phyloP scores from a whole-genome alignment of 2,797 vertebrate species.

The Sebastes itinus region DNA sequence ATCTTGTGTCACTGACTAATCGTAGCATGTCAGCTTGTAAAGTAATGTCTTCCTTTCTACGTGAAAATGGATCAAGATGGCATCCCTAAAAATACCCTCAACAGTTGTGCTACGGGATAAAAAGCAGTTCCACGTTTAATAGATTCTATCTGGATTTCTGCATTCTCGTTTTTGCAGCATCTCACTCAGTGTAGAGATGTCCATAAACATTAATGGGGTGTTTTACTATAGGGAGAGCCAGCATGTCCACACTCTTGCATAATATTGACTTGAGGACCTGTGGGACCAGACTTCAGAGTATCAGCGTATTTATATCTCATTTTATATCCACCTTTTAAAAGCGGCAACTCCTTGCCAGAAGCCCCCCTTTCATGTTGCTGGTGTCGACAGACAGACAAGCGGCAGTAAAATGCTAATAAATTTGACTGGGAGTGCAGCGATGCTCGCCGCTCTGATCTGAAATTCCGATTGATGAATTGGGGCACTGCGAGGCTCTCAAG shows the following conservation, averaged over 20 bases:
- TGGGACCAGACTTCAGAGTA: constrained; percentile 59
- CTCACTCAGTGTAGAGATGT: constrained; percentile 28
- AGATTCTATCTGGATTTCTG: constrained; percentile 19
- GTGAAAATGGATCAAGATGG: constrained; percentile 11
- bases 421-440: constrained; percentile 63
- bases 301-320: constrained; percentile 65
- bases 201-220: constrained; percentile 52
- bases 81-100: constrained; percentile 21
- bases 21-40: constrained; percentile 7
- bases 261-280: constrained; percentile 63
- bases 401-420: constrained; percentile 76
- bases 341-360: constrained; percentile 45
- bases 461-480: constrained; percentile 78
- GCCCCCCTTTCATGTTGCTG: constrained; percentile 69
- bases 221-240: constrained; percentile 37
- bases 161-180: constrained; percentile 9
- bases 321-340: constrained; percentile 67
- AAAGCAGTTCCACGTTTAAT: constrained; percentile 14
- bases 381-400: constrained; percentile 65
- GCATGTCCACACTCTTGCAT: constrained; percentile 50
- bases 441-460: constrained; percentile 70
- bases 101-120: background rate
- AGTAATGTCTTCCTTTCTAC: constrained; percentile 1
- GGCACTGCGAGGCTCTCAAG: constrained; percentile 66
- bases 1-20: constrained; percentile 44